Evolutionary conservation across 2,888 invertebrate species (phyloP), one percentile per base, ranked within the genome.

Genomic region (Tuberolachnus salignus): DNA sequence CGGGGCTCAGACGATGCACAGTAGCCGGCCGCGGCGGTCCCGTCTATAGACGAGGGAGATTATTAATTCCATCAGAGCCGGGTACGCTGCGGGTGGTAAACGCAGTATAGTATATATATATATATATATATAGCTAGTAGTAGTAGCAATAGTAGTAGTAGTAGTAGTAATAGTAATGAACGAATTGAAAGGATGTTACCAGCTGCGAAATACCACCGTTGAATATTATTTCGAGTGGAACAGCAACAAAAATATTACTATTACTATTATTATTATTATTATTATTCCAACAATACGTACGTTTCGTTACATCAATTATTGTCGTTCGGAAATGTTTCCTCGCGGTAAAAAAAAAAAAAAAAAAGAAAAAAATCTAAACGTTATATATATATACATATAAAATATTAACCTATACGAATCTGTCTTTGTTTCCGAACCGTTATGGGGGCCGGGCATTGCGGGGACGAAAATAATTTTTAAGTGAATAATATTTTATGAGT

Each of bases 181-280:
- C 16, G 51, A 61, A 73, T 51, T 61, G 59, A 63, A 51, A 73
- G 63, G 73, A 73, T 61, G 73, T 51, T 53, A 63, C 73, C 73
- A 63, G 73, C 73, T 73, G 73, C 42, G 73, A 73, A 51, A 49
- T 51, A 34, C 34, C 73, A 53, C 63, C 10, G 73, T 63, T 42
- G 73, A 51, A 63, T 42, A 44, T 23, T 44, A 44, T 44, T 44
- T 44, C 55, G 19, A 70, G 42, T 57, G 70, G 70, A 70, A 57
- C 55, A n/a, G 10, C n/a, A 21, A 53, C 69, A 16, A 69, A n/a
- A 69, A 69, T 34, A 21, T 34, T 34, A 34, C 34, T 6, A n/a
- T n/a, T n/a, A n/a, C n/a, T n/a, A n/a, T n/a, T n/a, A n/a, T n/a
- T n/a, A n/a, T n/a, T n/a, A n/a, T n/a, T 34, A 34, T 34, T 34